Evolutionary conservation across 2,113 vertebrate species (phyloP).

Genomic region (Gobiocypris rarus): DNA sequence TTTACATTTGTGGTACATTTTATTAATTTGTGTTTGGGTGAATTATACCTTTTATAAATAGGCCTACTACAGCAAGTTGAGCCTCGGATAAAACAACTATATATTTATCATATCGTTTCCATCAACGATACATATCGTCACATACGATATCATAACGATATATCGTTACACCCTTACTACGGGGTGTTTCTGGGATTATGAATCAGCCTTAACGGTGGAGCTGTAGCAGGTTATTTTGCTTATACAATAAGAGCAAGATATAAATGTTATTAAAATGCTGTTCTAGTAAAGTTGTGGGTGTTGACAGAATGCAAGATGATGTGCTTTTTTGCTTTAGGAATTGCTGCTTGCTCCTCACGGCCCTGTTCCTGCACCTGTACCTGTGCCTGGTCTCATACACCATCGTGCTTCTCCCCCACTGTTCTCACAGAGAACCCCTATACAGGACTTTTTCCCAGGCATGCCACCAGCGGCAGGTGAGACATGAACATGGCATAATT

Average conservation of each 20-base stretch:
- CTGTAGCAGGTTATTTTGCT: not conserved
- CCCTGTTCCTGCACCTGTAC: conserved; percentile 65
- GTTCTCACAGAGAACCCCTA: conserved; percentile 85
- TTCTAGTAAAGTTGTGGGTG: not conserved
- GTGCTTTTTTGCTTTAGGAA: conserved; percentile 75
- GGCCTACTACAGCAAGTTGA: no score
- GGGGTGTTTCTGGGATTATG: no score
- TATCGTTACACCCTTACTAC: no score
- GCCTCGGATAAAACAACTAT: no score
- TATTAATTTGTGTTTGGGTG: no score
- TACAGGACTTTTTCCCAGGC: conserved; percentile 87
- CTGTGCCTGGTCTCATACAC: conserved; percentile 75
- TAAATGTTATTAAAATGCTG: no score
- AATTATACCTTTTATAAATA: no score
- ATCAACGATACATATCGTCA: no score
- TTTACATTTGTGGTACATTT: no score
- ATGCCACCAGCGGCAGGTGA: conserved; percentile 85
- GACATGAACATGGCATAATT: not conserved
- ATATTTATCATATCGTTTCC: no score
- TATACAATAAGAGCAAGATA: no score
- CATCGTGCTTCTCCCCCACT: conserved; percentile 90
- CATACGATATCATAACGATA: no score
- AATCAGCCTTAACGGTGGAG: not conserved
- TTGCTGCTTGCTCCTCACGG: conserved; percentile 85
- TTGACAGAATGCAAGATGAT: not conserved